phyloP scores from a whole-genome alignment of 2,797 vertebrate species.

The Xiphophorus birchmanni region DNA sequence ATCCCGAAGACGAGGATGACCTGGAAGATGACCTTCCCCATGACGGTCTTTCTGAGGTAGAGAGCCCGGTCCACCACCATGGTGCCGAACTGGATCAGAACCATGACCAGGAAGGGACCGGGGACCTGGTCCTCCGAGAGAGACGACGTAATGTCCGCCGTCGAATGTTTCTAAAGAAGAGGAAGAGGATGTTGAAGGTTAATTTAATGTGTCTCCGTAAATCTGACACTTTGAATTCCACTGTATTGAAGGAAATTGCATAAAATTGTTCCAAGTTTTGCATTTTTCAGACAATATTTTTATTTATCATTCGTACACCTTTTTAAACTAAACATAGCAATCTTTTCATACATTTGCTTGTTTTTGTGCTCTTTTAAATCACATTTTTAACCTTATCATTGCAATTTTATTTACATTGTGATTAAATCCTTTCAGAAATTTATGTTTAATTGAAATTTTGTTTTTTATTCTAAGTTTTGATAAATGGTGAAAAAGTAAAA shows the following conservation, averaged over 20 bases:
- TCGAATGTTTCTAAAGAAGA: conserved; percentile 91
- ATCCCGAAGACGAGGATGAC: conserved; percentile 97
- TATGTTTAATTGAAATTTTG: background rate
- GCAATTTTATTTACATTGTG: background rate
- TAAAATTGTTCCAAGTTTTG: background rate
- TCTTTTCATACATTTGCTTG: background rate
- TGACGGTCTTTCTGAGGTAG: conserved; percentile 95
- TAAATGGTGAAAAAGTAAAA: background rate
- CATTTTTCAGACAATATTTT: background rate
- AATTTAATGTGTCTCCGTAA: no score
- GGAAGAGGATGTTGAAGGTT: background rate
- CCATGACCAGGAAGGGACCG: conserved; percentile 96
- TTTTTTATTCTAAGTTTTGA: background rate
- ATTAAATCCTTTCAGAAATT: background rate
- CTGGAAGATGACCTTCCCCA: conserved; percentile 98
- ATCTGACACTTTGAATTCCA: background rate
- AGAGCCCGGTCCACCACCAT: conserved; percentile 98
- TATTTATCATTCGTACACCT: background rate
- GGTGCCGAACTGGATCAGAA: conserved; percentile 97
- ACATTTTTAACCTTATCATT: background rate
- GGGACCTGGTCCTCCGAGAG: conserved; percentile 98
- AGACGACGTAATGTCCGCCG: conserved; percentile 95
- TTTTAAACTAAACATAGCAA: background rate
- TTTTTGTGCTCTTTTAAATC: background rate
- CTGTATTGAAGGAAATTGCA: background rate